Evolutionary conservation across 1,140 invertebrate genomes (phyloP).

Genomic region (Calephelis nemesis): DNA sequence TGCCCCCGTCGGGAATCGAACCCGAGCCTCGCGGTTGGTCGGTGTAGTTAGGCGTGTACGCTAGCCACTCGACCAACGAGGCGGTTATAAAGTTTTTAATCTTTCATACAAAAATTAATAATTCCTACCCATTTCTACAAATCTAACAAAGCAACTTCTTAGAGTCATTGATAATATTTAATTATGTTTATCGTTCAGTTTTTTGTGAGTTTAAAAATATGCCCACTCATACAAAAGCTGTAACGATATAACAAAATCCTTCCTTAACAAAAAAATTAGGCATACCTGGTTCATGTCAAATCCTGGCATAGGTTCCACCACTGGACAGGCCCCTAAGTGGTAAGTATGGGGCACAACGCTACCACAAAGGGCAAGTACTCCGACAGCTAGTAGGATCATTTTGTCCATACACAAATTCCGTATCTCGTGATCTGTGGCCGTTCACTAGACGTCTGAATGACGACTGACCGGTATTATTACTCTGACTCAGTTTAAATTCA

Average conservation of each 20-base stretch:
- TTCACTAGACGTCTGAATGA: not conserved
- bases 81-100: too few species aligned
- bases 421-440: constrained; percentile 15
- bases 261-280: not conserved
- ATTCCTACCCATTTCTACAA: too few species aligned
- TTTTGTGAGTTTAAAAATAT: too few species aligned
- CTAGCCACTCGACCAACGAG: too few species aligned
- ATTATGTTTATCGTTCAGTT: too few species aligned
- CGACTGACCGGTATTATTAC: constrained; percentile 32
- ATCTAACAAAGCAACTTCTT: too few species aligned
- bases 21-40: too few species aligned
- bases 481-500: constrained; percentile 25
- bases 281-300: constrained; percentile 87
- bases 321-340: constrained; percentile 86
- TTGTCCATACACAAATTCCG: constrained; percentile 37
- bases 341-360: constrained; percentile 81
- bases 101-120: too few species aligned
- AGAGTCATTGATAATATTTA: too few species aligned
- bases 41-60: too few species aligned
- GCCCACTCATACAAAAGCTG: not conserved
- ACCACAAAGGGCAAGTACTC: constrained; percentile 46
- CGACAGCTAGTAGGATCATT: constrained; percentile 35
- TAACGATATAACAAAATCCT: not conserved
- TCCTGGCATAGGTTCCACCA: constrained; percentile 83
- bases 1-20: too few species aligned